Evolutionary conservation across 2,888 invertebrate genomes (phyloP).

Genomic region (Venusia cambrica): DNA sequence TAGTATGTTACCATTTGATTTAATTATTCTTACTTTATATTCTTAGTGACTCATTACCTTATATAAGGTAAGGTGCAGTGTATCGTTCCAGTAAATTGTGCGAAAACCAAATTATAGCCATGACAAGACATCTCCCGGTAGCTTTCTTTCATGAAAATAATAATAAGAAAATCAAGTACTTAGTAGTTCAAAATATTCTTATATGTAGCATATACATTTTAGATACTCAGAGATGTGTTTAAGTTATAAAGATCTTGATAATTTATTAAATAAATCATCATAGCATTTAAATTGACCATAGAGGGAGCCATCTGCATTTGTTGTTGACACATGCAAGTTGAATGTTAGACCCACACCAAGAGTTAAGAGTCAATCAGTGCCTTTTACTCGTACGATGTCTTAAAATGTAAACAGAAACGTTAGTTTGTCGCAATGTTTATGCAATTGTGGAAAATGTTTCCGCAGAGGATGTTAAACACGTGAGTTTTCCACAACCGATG

Average conservation of each 20-base stretch:
- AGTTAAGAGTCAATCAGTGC: slow-evolving; percentile 44
- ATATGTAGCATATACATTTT: slow-evolving; percentile 22
- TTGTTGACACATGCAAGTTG: slow-evolving; percentile 12
- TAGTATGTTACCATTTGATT: too few relatives aligned
- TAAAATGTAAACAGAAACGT: slow-evolving; percentile 32
- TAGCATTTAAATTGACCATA: slow-evolving; percentile 5
- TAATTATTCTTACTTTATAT: too few relatives aligned
- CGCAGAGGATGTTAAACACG: slow-evolving; percentile 19
- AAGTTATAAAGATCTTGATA: slow-evolving; percentile 17
- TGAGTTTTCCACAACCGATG: slow-evolving; percentile 16
- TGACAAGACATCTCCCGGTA: too few relatives aligned
- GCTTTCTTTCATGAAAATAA: too few relatives aligned
- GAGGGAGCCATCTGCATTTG: slow-evolving; percentile 8
- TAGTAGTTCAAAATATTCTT: too few relatives aligned
- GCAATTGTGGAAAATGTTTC: slow-evolving; percentile 20
- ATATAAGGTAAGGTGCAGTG: too few relatives aligned
- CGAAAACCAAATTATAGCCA: too few relatives aligned
- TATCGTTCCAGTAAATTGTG: too few relatives aligned
- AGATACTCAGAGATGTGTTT: slow-evolving; percentile 14
- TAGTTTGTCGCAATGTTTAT: slow-evolving; percentile 27
- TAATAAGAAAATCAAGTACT: too few relatives aligned
- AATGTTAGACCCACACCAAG: slow-evolving; percentile 18
- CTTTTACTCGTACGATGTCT: slow-evolving; percentile 44
- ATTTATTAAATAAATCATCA: slow-evolving; percentile 15
- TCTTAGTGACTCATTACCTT: too few relatives aligned